Conservation (phyloP, 2,797 vertebrate genomes). For the Oreonectes daqikongensis region DNA sequence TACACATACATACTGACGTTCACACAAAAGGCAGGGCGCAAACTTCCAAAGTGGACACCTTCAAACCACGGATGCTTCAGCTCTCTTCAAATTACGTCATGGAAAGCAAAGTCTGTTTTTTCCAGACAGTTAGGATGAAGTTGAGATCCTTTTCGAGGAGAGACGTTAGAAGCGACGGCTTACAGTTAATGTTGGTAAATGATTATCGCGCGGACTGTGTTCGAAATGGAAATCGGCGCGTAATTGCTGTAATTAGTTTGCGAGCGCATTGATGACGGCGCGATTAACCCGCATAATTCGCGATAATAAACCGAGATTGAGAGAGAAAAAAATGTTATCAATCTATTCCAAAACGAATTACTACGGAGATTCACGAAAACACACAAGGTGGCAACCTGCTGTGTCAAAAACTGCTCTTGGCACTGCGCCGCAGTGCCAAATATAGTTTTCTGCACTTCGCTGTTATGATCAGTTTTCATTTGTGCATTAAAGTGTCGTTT, state of each 20-base stretch:
- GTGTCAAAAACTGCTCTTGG: not conserved
- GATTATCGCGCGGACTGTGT: conserved; percentile 16
- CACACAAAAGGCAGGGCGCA: conserved; percentile 65
- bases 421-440: not conserved
- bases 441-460: not conserved
- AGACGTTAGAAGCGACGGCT: not conserved
- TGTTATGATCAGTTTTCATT: not conserved
- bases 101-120: conserved; percentile 22
- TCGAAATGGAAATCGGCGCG: conserved; percentile 32
- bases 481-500: not conserved
- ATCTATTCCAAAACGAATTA: conserved; percentile 21
- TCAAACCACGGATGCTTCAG: conserved; percentile 55
- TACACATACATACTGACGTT: conserved; percentile 55
- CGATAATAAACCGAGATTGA: conserved; percentile 16
- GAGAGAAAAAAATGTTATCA: conserved; percentile 26
- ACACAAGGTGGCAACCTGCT: not conserved
- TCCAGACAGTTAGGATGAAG: conserved; percentile 13
- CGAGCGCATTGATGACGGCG: conserved; percentile 10
- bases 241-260: conserved; percentile 39
- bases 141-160: conserved; percentile 18
- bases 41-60: conserved; percentile 56
- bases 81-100: conserved; percentile 56
- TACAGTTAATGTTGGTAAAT: conserved; percentile 8
- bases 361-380: not conserved
- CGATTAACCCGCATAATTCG: conserved; percentile 8